Evolutionary conservation across 2,113 vertebrate species (phyloP), one percentile per base, ranked within the genome.

Genomic region (Hypomesus transpacificus): DNA sequence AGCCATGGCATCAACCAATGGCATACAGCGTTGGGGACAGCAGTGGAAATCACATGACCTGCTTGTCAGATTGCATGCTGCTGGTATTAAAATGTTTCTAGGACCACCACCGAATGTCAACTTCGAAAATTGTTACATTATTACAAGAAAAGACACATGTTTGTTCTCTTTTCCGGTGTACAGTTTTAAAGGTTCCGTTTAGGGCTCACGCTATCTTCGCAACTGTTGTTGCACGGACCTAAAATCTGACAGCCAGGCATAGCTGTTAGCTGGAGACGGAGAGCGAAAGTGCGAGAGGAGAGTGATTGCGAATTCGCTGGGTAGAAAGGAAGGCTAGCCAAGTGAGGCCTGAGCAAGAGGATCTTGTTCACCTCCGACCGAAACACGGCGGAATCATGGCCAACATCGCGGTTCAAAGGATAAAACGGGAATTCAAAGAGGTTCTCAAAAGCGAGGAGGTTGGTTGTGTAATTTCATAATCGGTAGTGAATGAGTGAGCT

Each of bases 371-470:
- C 71, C 26, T 50, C 84, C 85, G 77, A 87, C 81, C 74, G 81
- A 73, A 80, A 82, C 82, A 87, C 87, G 79, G 85, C 58, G 86
- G 82, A 89, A 91, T 89, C 92, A 98, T 98, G 97, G 95, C 96
- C 80, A 98, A 98, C 92, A 98, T 98, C 90, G 97, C 96, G 79
- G 97, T 98, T 83, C 96, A 98, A 91, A 95, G 97, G 91, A 98
- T 98, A 94, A 98, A 98, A 94, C 93, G 97, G 86, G 96, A 98
- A 92, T 98, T 98, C 90, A 98, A 98, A 92, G 96, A 98, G 90
- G 97, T 98, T 87, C 91, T 97, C 75, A 98, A 98, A 90, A 98
- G 97, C 80, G 97, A 98, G 92, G 97, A 98, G 96, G 96, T 98
- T 70, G 89, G 95, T 85, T 69, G 71, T 69, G 26, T 60, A 24